Base-by-base conservation (phyloP, 2,888 invertebrate genomes). In the Conchocele bisecta region DNA sequence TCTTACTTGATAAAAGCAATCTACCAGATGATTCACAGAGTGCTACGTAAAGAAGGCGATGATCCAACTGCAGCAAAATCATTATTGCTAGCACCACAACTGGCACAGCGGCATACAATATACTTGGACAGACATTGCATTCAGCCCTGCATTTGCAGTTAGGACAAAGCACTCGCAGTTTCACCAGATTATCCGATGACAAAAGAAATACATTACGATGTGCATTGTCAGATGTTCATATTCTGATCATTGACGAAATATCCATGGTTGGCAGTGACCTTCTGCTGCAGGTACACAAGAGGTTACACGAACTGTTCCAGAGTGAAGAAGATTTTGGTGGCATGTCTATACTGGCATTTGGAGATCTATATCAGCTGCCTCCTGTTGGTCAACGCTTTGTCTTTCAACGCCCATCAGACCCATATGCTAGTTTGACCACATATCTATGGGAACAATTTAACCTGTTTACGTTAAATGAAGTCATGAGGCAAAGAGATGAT, bases 261-360 rank as follows among this genome's bases (percentile, higher is more conserved):
- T 60, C 60, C 24, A 48, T 60, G 37, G 60, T 60, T 15, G 50
- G 60, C 3, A 48, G 60, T 60, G 50, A 60, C 50, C 29, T 57
- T 41, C 29, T 60, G 15, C 24, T 59, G 24, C 5, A 50, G 3
- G 39, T 60, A 29, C 35, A 60, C 46, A 48, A 50, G 5, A 2
- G 60, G 28, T 29, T 60, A 13, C 2, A 9, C 13, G 48, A 60
- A 50, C 13, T 60, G 28, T 48, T 37, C 37, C 50, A 50, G 26
- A 22, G 9, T 33, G 4, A 24, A 33, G 37, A 50, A 17, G n/a
- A 20, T 4, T 37, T 33, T 54, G 54, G 54, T 5, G 54, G 54
- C 9, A 5, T 54, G 5, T 35, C 37, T 15, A 22, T 54, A 4
- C 20, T 54, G 20, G 48, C 48, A 13, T 6, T 48, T 22, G 48